Evolutionary conservation across 2,888 invertebrate genomes (phyloP), one percentile per base, ranked within the genome.

Genomic region (Hofmannophila pseudospretella): DNA sequence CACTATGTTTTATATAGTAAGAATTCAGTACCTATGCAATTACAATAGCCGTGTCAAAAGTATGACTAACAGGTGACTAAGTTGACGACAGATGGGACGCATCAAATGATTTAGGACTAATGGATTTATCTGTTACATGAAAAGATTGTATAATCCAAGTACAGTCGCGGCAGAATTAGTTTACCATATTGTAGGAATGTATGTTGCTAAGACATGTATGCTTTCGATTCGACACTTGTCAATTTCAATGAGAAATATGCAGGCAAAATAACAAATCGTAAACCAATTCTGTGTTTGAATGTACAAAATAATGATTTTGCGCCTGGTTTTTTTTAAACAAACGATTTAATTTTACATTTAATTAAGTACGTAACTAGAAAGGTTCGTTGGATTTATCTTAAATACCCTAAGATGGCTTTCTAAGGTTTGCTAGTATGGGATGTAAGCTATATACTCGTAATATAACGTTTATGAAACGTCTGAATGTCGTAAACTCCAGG

Each of bases 271-370:
- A 14, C n/a, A 39, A 42, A 46, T 47, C 44, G 49, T 50, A 44
- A 58, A 63, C 65, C 62, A 65, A 67, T 69, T 70, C 56, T 67
- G 61, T 54, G 56, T 54, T 54, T 53, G 59, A 62, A 46, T 62
- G 60, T 60, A 63, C 45, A 35, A 43, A 45, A 30, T 42, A 53
- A 57, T 40, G 57, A 61, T 58, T 63, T 66, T 64, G 58, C 58
- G 60, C 65, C 68, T 67, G 68, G 65, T 51, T 32, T 42, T 38
- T 34, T n/a, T 10, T 19, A 9, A 10, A 5, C 4, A 2, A 28
- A 28, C 1, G 4, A 12, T 26, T n/a, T 4, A 1, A 26, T 26
- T 8, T 1, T n/a, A n/a, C n/a, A n/a, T n/a, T n/a, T n/a, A n/a
- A n/a, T n/a, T n/a, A n/a, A n/a, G n/a, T n/a, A n/a, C 26, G 9